Percentiles rank a stretch among this genome's conserved stretches.
phyloP scores from a whole-genome alignment of 1,140 invertebrate species.

The Oncopeltus fasciatus region DNA sequence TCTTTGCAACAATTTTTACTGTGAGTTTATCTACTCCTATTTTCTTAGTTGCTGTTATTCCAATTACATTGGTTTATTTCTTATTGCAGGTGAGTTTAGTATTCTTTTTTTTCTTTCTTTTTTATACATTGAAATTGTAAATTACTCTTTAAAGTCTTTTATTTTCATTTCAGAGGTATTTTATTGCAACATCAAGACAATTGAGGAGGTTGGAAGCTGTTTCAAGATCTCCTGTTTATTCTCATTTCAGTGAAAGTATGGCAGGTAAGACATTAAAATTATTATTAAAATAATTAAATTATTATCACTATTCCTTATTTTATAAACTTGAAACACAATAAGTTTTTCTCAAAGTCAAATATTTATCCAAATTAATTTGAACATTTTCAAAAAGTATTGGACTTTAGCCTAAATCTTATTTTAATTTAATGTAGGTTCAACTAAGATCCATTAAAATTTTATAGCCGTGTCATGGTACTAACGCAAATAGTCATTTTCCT shows the following conservation, averaged over 20 bases:
- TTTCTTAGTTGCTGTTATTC: conserved; percentile 36
- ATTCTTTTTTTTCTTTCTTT: neutral
- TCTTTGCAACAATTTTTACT: conserved; percentile 35
- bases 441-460: too few relatives aligned
- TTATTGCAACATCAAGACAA: conserved; percentile 45
- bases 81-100: conserved; percentile 36
- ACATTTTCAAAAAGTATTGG: too few relatives aligned
- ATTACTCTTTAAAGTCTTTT: neutral
- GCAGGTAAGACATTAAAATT: too few relatives aligned
- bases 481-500: too few relatives aligned
- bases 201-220: conserved; percentile 48
- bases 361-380: neutral
- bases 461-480: too few relatives aligned
- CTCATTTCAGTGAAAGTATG: conserved; percentile 48
- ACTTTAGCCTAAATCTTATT: too few relatives aligned
- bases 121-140: neutral
- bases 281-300: conserved; percentile 1
- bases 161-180: conserved; percentile 36
- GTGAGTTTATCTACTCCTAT: conserved; percentile 39
- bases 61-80: conserved; percentile 38
- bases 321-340: too few relatives aligned
- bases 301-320: neutral
- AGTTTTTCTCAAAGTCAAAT: neutral
- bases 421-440: too few relatives aligned
- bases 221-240: conserved; percentile 49